Base-by-base conservation (phyloP, 2,888 invertebrate species). In the Andrena fulva region DNA sequence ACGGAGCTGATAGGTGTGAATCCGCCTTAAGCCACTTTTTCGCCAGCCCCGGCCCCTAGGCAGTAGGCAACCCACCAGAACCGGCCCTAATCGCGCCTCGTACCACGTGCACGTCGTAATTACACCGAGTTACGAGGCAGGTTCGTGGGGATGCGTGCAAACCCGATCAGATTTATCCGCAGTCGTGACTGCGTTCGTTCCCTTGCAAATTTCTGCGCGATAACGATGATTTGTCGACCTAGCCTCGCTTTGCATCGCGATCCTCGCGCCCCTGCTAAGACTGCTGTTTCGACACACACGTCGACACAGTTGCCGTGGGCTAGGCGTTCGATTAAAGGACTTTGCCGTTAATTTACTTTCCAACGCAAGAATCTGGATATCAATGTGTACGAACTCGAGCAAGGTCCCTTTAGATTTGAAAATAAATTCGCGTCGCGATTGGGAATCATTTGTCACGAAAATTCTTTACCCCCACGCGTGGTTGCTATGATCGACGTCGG, bases 81-180 rank as follows among this genome's bases (percentile, higher is more conserved):
- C 0, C 42, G 16, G 20, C 24, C 63, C 10, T 80, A 82, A 66
- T 71, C 48, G 35, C n/a, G 29, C 48, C 27, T 52, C 62, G 33
- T 71, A 68, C 78, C 27, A 59, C 62, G 33, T 71, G 70, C 78
- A 54, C 24, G 56, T 35, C 59, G 71, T 82, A 83, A 83, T 82
- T 77, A 78, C 74, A 60, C 67, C 67, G 74, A 77, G 70, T 77
- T 83, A 77, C 73, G 74, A 69, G 76, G 35, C 67, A 71, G 68
- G 73, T 85, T 77, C 64, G 50, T 5, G 20, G 12, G 59, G 12
- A 20, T 62, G 31, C 48, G 70, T 74, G 68, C 62, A 73, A 73
- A 73, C 73, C 42, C 66, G 73, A 12, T n/a, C 35, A 66, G 66
- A 73, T 73, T 73, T 73, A 73, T 73, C 66, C 59, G 66, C 72